Evolutionary conservation across 2,888 invertebrate species (phyloP), one percentile per base, ranked within the genome.

Genomic region (Minunthozetes semirufus): DNA sequence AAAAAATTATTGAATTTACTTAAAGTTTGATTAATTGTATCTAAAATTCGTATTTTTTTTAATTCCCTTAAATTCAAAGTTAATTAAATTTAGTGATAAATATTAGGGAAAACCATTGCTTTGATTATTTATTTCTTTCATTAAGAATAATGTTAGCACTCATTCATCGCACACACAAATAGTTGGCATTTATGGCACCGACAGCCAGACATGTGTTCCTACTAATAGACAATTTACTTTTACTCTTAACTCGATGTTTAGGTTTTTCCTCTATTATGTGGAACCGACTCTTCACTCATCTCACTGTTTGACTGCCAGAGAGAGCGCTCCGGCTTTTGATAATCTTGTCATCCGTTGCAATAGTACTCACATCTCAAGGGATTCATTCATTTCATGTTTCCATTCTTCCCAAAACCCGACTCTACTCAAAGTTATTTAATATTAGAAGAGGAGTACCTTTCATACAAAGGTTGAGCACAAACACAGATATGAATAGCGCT

Each of bases 321-420:
- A 59, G 59, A 59, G 29, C 29, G 29, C 59, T 59, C 19, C 42
- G 42, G 42, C 59, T 27, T 70, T 70, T 70, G 70, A 70, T 70
- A 70, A 70, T 70, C 70, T 70, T 70, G 70, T 70, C 70, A 70
- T 70, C 70, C 70, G 70, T 17, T 70, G 19, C 70, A 25, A 27
- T 38, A 38, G 61, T 61, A 3, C 27, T 68, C 22, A 8, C n/a
- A 68, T 25, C 70, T 42, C 70, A 48, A 70, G 70, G 70, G 70
- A 70, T 70, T 70, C 48, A 70, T 70, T 70, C 70, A 70, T 70
- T 70, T 70, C 70, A 70, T 70, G 70, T 70, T 70, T 5, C 78
- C 38, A 66, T 66, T 66, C 63, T 59, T 29, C 15, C 11, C 27
- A 59, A 27, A 25, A 8, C 25, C 9, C 22, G 9, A 22, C 59